Percentiles rank a stretch among this genome's conserved stretches.
Conservation (phyloP, 2,113 vertebrate species). For the Oxyruncus cristatus region DNA sequence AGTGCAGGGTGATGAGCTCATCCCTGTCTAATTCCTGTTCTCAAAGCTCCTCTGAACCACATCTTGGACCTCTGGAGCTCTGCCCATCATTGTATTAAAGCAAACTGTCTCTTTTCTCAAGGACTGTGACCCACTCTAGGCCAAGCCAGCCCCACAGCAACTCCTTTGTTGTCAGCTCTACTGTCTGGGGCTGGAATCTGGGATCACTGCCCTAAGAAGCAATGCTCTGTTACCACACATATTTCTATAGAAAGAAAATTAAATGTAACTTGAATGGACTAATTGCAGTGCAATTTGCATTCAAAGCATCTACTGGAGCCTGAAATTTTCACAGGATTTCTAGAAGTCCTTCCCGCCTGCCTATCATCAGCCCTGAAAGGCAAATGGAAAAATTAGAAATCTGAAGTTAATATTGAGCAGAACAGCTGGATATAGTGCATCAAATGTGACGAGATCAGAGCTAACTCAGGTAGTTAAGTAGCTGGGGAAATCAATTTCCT, state of each 20-base stretch:
- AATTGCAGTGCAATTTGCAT: conserved; percentile 80
- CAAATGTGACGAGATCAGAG: neutral
- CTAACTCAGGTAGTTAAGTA: neutral
- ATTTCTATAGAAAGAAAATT: neutral
- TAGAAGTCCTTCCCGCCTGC: conserved; percentile 72
- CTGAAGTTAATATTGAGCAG: neutral
- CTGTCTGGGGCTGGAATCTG: neutral
- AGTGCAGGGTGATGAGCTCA: neutral
- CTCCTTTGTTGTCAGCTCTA: neutral
- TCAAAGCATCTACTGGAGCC: conserved; percentile 78
- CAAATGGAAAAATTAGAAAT: conserved; percentile 21
- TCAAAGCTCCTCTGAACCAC: neutral
- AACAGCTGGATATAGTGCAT: neutral
- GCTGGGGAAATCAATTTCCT: neutral
- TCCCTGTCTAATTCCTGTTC: neutral
- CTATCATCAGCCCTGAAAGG: conserved; percentile 72
- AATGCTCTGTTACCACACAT: neutral
- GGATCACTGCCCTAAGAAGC: neutral
- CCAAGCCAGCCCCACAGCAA: neutral
- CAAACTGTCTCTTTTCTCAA: neutral
- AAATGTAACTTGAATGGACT: conserved; percentile 21
- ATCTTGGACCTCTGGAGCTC: neutral
- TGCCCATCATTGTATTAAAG: neutral
- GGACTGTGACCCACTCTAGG: neutral
- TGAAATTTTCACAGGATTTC: conserved; percentile 78